Evolutionary conservation across 1,140 invertebrate species (phyloP), one percentile per base, ranked within the genome.

Genomic region (Hormaphis cornu): DNA sequence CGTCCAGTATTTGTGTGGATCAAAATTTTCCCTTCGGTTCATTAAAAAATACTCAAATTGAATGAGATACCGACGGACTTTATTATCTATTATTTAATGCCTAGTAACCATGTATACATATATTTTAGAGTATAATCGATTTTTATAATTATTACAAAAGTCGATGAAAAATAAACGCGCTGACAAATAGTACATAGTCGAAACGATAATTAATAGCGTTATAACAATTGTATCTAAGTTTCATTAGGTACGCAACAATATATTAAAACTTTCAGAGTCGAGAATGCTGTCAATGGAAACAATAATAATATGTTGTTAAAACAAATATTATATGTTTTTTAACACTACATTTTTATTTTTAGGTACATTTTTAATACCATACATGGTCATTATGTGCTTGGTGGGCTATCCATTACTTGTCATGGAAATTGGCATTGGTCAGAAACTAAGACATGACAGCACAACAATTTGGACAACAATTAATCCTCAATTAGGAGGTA

Each of bases 361-460:
- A 61, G 58, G 58, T 61, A 61, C 58, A 14, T 61, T 61, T 61
- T 46, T 61, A 61, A 61, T 61, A 30, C 58, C 58, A 28, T 61
- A 61, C 7, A 61, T 46, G 42, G 12, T 61, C 16, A 8, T 30
- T 30, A 61, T 61, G 58, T 61, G 37, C 42, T 61, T 61, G 22
- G 58, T 61, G 16, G 58, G 58, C 18, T 61, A 61, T 44, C 58
- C 58, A 7, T 61, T 61, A 42, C 40, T 61, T 30, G 8, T 61
- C 22, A 61, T 61, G 58, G 58, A 61, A 46, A 61, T 61, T 12
- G 58, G 58, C 2, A 61, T 61, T 18, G 58, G 58, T n/a, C 58
- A 61, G 18, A 61, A 61, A 26, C 16, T 61, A 2, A 61, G 58
- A 30, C 58, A 61, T 12, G 46, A 46, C 30, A 61, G 58, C 12